These are phyloP conservation scores for Luffia ferchaultella DNA, from an alignment of 2,888 invertebrate genomes.

Conservation along the genomic window DNA sequence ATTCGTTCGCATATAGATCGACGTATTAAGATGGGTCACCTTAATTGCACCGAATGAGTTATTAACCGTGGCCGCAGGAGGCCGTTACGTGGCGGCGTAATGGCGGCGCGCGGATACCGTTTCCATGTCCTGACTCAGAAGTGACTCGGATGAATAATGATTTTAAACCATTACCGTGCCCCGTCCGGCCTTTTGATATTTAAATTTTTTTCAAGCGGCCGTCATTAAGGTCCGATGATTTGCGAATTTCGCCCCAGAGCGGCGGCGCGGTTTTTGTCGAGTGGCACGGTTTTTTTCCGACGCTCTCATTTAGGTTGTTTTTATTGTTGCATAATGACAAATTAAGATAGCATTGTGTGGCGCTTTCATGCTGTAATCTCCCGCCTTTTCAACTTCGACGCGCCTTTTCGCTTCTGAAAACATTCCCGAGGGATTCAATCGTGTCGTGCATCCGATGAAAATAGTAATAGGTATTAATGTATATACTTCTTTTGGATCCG, in stretches of 20 bases:
- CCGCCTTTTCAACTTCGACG: conserved; percentile 38
- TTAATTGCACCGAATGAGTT: not conserved
- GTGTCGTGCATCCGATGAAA: conserved; percentile 2
- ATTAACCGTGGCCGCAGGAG: not conserved
- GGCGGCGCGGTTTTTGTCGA: conserved; percentile 51
- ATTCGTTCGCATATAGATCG: too few relatives aligned
- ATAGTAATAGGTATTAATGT: conserved; percentile 10
- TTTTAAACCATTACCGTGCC: conserved; percentile 65
- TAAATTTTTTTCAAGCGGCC: conserved; percentile 66
- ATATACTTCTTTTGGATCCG: too few relatives aligned
- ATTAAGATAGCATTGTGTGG: conserved; percentile 61
- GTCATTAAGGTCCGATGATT: conserved; percentile 61
- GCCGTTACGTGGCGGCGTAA: too few relatives aligned
- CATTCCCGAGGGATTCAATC: not conserved
- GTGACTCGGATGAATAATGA: conserved; percentile 65
- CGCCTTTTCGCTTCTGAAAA: not conserved
- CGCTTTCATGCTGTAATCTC: conserved; percentile 54
- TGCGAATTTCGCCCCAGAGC: conserved; percentile 57
- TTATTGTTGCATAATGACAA: conserved; percentile 64
- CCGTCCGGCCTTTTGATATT: conserved; percentile 66
- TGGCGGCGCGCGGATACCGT: conserved; percentile 53
- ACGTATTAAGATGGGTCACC: too few relatives aligned
- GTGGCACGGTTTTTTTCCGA: conserved; percentile 55
- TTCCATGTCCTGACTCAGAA: conserved; percentile 57
- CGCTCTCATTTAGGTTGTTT: conserved; percentile 60